A percentile compares a stretch with the other conserved stretches of the same genome.
Evolutionary conservation across 23 tunicate species (phyloP).

Genomic region (Halocynthia aurantium): DNA sequence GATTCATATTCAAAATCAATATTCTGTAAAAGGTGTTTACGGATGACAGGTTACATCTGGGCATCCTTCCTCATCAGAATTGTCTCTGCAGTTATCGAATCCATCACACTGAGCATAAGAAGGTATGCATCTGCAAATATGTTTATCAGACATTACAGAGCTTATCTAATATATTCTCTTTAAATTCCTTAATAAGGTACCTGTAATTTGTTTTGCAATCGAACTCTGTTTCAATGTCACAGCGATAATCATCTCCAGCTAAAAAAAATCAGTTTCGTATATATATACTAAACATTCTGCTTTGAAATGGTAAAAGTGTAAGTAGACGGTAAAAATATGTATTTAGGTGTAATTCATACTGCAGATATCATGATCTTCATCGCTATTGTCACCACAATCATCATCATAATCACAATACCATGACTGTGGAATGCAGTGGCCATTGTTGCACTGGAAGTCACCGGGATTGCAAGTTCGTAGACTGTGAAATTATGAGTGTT

Average conservation of each 20-base stretch:
- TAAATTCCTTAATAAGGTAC: neutral
- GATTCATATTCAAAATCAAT: neutral
- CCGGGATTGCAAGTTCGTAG: constrained; percentile 53
- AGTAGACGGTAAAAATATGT: neutral
- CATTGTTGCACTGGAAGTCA: constrained; percentile 60
- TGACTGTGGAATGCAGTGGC: constrained; percentile 48
- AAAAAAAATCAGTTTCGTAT: neutral
- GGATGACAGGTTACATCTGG: constrained; percentile 51
- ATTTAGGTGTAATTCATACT: constrained; percentile 17
- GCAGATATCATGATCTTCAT: constrained; percentile 48
- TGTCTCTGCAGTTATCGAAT: constrained; percentile 65
- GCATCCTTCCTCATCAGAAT: constrained; percentile 55
- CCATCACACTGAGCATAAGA: constrained; percentile 52
- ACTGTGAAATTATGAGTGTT: constrained; percentile 14
- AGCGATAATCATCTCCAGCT: constrained; percentile 36
- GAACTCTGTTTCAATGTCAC: constrained; percentile 39
- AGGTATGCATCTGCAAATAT: constrained; percentile 40
- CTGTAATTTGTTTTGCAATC: constrained; percentile 55
- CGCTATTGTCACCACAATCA: constrained; percentile 85
- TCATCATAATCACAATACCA: constrained; percentile 71
- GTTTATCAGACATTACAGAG: neutral
- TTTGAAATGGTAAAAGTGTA: neutral
- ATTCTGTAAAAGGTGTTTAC: constrained; percentile 21
- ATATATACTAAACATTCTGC: neutral
- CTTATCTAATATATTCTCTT: no score